These are phyloP conservation scores for Melipona beecheii DNA, from an alignment of 2,888 invertebrate species.

Conservation along the genomic window DNA sequence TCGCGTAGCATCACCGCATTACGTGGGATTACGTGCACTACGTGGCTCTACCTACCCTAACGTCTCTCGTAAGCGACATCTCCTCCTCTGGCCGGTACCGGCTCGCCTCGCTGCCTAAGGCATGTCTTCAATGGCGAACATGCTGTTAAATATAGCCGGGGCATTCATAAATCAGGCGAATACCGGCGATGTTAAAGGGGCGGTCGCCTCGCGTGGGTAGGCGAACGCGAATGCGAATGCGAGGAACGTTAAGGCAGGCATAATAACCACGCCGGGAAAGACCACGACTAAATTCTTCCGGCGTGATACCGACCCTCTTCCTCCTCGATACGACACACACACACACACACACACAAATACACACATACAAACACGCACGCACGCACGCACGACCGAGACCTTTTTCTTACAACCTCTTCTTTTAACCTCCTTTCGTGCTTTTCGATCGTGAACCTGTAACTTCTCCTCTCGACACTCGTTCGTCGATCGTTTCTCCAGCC, in stretches of 20 bases:
- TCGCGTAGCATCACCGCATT: conserved; percentile 58
- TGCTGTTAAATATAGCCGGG: conserved; percentile 78
- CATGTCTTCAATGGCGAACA: conserved; percentile 78
- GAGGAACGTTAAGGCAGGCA: conserved; percentile 73
- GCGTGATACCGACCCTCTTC: conserved; percentile 45
- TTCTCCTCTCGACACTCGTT: not conserved
- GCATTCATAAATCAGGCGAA: conserved; percentile 79
- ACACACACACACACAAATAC: too few species aligned
- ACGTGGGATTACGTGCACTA: conserved; percentile 67
- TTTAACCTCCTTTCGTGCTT: conserved; percentile 38
- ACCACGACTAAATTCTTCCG: conserved; percentile 70
- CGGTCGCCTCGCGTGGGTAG: conserved; percentile 75
- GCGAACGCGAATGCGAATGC: conserved; percentile 63
- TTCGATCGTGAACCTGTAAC: not conserved
- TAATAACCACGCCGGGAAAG: conserved; percentile 67
- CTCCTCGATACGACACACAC: conserved; percentile 6
- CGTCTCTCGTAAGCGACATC: conserved; percentile 63
- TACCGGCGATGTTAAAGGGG: conserved; percentile 79
- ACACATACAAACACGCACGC: not conserved
- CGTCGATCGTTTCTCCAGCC: not conserved
- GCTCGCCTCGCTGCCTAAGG: conserved; percentile 71
- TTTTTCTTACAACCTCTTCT: conserved; percentile 3
- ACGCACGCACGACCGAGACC: not conserved
- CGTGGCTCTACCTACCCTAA: conserved; percentile 61
- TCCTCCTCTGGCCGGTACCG: conserved; percentile 45